Percentiles rank a stretch among this genome's conserved stretches.
Evolutionary conservation across 2,113 vertebrate genomes (phyloP).

Genomic region (Pipa parva): DNA sequence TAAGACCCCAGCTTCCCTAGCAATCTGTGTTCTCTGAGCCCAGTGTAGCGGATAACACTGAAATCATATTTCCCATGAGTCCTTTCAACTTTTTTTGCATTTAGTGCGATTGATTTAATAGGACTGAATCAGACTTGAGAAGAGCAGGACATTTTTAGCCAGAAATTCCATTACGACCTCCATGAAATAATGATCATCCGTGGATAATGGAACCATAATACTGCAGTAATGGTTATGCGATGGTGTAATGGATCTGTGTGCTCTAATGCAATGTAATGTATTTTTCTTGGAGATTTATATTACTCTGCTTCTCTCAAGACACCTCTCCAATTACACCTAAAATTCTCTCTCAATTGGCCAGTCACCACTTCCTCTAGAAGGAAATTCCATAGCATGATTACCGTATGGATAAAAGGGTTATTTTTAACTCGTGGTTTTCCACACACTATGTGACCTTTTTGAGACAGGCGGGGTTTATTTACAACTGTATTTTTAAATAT

Average conservation of each 20-base stretch:
- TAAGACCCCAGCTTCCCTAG: no score
- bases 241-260: conserved; percentile 34
- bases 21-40: no score
- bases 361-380: conserved; percentile 37
- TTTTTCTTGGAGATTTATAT: conserved; percentile 35
- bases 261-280: conserved; percentile 33
- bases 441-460: no score
- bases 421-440: no score
- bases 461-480: no score
- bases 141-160: conserved; percentile 7
- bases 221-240: conserved; percentile 22
- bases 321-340: conserved; percentile 35
- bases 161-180: conserved; percentile 15
- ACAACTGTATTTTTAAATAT: neutral
- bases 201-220: conserved; percentile 22
- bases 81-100: no score
- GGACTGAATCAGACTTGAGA: neutral
- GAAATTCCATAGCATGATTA: conserved; percentile 36
- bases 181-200: neutral
- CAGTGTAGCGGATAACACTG: no score
- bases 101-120: neutral
- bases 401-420: conserved; percentile 22
- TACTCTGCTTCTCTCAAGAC: conserved; percentile 24
- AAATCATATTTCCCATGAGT: no score
- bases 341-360: conserved; percentile 33